Evolutionary conservation across 1,140 invertebrate species (phyloP).

Genomic region (Gonioctena quinquepunctata): DNA sequence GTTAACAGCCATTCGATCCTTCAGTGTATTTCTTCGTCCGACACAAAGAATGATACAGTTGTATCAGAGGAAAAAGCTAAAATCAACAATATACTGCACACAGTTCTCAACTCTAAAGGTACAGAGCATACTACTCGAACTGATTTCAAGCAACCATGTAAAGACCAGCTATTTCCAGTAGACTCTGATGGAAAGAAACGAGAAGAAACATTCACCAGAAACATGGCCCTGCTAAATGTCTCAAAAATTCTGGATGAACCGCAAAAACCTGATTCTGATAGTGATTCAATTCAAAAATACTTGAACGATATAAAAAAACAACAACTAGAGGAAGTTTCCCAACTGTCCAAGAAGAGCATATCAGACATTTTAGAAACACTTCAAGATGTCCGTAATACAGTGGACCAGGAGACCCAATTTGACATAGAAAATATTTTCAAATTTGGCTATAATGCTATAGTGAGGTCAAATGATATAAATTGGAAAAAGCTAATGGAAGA

Average conservation of each 20-base stretch:
- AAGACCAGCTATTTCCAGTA: neutral
- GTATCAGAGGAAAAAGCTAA: neutral
- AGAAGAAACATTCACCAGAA: conserved; percentile 34
- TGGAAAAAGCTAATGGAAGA: conserved; percentile 11
- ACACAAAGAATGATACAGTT: neutral
- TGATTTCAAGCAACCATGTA: neutral
- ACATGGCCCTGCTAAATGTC: conserved; percentile 34
- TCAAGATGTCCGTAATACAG: conserved; percentile 13
- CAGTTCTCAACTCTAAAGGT: neutral
- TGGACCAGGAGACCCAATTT: neutral
- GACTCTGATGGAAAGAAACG: neutral
- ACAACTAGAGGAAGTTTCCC: neutral
- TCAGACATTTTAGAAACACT: neutral
- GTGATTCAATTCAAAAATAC: conserved; percentile 16
- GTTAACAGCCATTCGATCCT: neutral
- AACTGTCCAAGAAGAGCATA: neutral
- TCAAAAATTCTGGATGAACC: conserved; percentile 26
- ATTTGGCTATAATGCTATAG: conserved; percentile 32
- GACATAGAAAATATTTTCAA: conserved; percentile 42
- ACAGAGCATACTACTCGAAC: neutral
- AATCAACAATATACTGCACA: neutral
- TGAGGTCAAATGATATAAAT: conserved; percentile 15
- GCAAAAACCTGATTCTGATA: conserved; percentile 1
- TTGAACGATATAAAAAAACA: conserved; percentile 15
- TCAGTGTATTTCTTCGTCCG: neutral